Percentiles rank a stretch among this genome's conserved stretches.
Conservation (phyloP, 2,113 vertebrate species). For the Sapajus apella region DNA sequence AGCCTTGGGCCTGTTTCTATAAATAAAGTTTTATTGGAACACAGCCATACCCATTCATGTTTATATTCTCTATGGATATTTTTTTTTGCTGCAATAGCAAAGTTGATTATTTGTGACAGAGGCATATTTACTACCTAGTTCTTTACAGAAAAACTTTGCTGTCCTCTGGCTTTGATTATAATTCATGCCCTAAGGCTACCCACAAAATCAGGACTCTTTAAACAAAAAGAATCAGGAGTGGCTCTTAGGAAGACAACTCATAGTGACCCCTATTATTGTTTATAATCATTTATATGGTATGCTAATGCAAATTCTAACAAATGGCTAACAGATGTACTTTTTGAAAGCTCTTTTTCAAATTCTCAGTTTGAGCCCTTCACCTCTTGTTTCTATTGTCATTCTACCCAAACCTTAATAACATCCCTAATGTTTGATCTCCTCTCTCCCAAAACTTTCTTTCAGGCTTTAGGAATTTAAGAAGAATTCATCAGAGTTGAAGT, state of each 20-base stretch:
- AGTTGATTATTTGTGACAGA: conserved; percentile 8
- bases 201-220: neutral
- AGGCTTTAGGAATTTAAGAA: neutral
- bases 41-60: neutral
- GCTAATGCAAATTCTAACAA: neutral
- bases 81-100: neutral
- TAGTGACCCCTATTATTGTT: neutral
- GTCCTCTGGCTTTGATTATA: neutral
- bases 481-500: neutral
- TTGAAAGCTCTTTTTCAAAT: neutral
- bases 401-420: neutral
- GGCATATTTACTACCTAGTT: neutral
- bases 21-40: conserved; percentile 57
- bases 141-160: neutral
- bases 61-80: neutral
- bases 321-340: neutral
- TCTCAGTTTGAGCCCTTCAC: neutral
- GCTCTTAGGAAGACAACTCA: neutral
- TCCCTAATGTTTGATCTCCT: neutral
- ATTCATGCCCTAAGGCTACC: neutral
- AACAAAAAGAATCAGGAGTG: conserved; percentile 2
- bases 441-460: conserved; percentile 25
- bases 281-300: neutral
- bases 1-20: neutral
- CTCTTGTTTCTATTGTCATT: neutral